phyloP scores from a whole-genome alignment of 2,888 invertebrate genomes.

The Drosophila glabriapex region DNA sequence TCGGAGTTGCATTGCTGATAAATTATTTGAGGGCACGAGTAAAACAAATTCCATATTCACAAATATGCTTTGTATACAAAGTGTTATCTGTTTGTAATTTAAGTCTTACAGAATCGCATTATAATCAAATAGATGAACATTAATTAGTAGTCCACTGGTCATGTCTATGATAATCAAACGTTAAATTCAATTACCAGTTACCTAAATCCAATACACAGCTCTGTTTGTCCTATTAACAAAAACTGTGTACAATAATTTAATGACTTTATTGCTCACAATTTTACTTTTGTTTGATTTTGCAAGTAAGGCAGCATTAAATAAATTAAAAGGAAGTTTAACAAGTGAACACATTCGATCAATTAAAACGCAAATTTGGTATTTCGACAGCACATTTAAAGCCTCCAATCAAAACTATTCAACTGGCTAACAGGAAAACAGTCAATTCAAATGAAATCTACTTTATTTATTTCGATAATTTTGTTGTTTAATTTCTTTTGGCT shows the following conservation, averaged over 20 bases:
- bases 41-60: background rate
- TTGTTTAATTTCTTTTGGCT: background rate
- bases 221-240: background rate
- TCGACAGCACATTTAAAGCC: background rate
- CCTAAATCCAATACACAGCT: background rate
- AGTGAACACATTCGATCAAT: background rate
- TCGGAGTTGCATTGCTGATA: background rate
- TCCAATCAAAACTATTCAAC: background rate
- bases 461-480: slow-evolving; percentile 2
- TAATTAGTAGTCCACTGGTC: background rate
- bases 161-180: background rate
- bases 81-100: background rate
- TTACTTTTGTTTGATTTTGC: background rate
- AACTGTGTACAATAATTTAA: background rate
- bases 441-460: slow-evolving; percentile 12
- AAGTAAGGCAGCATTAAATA: background rate
- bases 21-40: background rate
- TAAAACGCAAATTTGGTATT: background rate
- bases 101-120: background rate
- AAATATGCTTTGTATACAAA: background rate
- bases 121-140: background rate
- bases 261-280: background rate
- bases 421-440: background rate
- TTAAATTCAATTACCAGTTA: background rate
- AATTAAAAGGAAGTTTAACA: background rate